These are phyloP conservation scores for Hofmannophila pseudospretella DNA, from an alignment of 2,888 invertebrate species.

Conservation along the genomic window DNA sequence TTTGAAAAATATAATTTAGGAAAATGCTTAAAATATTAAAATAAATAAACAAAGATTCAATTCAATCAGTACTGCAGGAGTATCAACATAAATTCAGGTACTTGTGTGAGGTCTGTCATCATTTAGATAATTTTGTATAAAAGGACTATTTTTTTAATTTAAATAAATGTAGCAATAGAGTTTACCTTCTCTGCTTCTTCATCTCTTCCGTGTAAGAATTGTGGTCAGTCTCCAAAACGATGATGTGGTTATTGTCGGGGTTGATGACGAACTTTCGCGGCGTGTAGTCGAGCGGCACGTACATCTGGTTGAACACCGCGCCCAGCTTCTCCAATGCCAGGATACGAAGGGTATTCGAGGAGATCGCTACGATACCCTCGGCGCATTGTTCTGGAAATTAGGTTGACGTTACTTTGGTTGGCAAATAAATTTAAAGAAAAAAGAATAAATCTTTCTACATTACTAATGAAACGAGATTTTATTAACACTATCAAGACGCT, in stretches of 20 bases:
- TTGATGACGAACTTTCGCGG: slow-evolving; percentile 97
- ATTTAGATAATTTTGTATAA: too few relatives aligned
- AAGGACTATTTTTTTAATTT: too few relatives aligned
- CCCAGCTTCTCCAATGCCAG: slow-evolving; percentile 98
- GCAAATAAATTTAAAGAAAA: too few relatives aligned
- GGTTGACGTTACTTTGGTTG: too few relatives aligned
- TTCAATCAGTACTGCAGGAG: slow-evolving; percentile 65
- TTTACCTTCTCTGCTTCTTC: slow-evolving; percentile 87
- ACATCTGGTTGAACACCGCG: slow-evolving; percentile 98
- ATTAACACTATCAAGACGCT: too few relatives aligned
- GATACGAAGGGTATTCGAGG: slow-evolving; percentile 97
- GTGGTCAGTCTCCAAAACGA: slow-evolving; percentile 97
- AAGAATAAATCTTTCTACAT: too few relatives aligned
- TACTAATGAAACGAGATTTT: too few relatives aligned
- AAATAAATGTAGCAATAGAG: too few relatives aligned
- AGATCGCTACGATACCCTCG: slow-evolving; percentile 99
- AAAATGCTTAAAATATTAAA: background rate
- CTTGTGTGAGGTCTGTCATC: slow-evolving; percentile 65
- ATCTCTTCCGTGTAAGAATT: slow-evolving; percentile 98
- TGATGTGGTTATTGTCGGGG: slow-evolving; percentile 91
- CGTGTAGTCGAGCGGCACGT: slow-evolving; percentile 95
- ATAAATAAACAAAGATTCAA: background rate
- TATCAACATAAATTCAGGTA: slow-evolving; percentile 56
- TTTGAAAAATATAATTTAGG: background rate
- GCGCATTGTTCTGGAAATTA: slow-evolving; percentile 91